phyloP scores from a whole-genome alignment of 2,888 invertebrate genomes.

The Ceriagrion tenellum region DNA sequence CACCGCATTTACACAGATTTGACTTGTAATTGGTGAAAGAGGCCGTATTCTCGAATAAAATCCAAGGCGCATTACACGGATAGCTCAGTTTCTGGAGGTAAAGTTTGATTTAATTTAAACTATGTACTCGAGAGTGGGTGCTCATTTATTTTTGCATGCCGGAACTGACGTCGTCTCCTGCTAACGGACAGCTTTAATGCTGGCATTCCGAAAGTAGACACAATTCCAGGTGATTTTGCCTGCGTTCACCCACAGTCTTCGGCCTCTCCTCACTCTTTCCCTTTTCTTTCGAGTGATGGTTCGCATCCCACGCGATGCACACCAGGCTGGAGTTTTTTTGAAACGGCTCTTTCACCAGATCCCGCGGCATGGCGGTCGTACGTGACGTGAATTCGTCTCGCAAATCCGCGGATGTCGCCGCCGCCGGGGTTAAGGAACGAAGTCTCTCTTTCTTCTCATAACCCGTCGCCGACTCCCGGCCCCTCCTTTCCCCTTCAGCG shows the following conservation, averaged over 20 bases:
- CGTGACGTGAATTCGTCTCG: conserved; percentile 14
- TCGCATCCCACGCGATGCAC: neutral
- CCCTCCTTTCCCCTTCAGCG: neutral
- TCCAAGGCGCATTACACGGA: too few species aligned
- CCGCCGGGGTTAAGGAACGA: neutral
- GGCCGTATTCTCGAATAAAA: too few species aligned
- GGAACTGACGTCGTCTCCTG: too few species aligned
- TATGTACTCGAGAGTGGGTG: too few species aligned
- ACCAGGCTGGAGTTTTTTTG: neutral
- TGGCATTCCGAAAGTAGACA: too few species aligned
- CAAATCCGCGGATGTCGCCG: neutral
- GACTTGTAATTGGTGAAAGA: too few species aligned
- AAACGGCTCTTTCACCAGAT: neutral
- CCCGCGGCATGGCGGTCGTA: neutral
- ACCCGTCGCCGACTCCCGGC: neutral
- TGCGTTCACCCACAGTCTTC: too few species aligned
- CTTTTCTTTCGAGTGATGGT: neutral
- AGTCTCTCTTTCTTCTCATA: neutral
- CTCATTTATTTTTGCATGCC: neutral
- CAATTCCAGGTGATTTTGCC: too few species aligned
- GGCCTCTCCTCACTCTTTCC: neutral
- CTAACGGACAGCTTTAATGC: too few species aligned
- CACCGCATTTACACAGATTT: too few species aligned
- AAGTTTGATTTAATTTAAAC: too few species aligned
- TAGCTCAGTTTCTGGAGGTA: too few species aligned